These are phyloP conservation scores for Marronus borbonicus DNA, from an alignment of 2,888 invertebrate genomes.

Conservation along the genomic window DNA sequence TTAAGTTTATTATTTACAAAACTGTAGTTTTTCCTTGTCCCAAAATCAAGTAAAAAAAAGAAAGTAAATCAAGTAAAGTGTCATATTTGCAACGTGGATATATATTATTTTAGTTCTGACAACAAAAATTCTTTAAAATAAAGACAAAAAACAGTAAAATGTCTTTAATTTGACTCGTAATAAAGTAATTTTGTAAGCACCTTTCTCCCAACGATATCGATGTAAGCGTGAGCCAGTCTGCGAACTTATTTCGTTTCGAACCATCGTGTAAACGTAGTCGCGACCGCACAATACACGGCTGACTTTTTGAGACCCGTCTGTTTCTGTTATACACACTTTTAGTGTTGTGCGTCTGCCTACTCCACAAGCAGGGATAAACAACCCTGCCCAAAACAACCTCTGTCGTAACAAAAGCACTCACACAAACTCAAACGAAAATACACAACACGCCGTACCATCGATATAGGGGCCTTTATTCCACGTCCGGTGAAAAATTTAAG, in stretches of 20 bases:
- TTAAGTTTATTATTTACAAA: too few relatives aligned
- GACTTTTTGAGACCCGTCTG: slow-evolving; percentile 48
- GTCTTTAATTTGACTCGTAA: neutral
- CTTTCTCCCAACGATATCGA: neutral
- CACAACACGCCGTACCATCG: neutral
- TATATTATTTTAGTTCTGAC: too few relatives aligned
- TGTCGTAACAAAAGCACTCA: neutral
- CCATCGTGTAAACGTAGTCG: slow-evolving; percentile 44
- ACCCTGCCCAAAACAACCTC: slow-evolving; percentile 35
- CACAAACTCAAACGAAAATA: slow-evolving; percentile 3
- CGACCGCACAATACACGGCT: slow-evolving; percentile 46
- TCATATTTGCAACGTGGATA: too few relatives aligned
- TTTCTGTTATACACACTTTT: slow-evolving; percentile 47
- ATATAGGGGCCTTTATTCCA: slow-evolving; percentile 8
- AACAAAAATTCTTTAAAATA: neutral
- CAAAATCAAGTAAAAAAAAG: too few relatives aligned
- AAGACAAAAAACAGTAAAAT: neutral
- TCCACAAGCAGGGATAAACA: slow-evolving; percentile 50
- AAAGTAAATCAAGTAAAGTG: too few relatives aligned
- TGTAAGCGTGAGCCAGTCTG: neutral
- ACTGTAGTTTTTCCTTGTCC: too few relatives aligned
- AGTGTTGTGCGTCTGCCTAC: slow-evolving; percentile 51
- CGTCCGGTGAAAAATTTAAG: slow-evolving; percentile 19
- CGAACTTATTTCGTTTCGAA: slow-evolving; percentile 4
- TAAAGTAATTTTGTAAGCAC: neutral